Evolutionary conservation across 2,797 vertebrate genomes (phyloP).

Genomic region (Sebastes aleutianus): DNA sequence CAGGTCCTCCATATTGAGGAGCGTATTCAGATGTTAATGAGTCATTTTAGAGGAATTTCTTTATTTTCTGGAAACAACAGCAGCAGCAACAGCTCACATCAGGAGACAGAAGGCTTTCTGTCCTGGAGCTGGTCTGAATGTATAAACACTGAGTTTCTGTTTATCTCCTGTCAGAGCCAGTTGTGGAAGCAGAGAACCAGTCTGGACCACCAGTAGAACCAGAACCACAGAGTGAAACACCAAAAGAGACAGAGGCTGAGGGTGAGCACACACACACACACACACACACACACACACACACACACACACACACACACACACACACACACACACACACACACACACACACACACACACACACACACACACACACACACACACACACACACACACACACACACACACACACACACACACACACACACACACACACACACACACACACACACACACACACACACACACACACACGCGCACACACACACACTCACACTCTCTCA

Average conservation of each 20-base stretch:
- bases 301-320: neutral
- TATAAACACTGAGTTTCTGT: neutral
- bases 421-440: too few relatives aligned
- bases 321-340: neutral
- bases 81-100: neutral
- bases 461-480: too few relatives aligned
- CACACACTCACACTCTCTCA: too few relatives aligned
- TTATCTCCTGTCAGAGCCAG: neutral
- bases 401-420: too few relatives aligned
- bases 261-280: constrained; percentile 21
- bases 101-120: neutral
- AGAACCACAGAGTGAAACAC: constrained; percentile 12
- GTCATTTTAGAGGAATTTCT: too few relatives aligned
- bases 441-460: too few relatives aligned
- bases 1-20: too few relatives aligned
- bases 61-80: too few relatives aligned
- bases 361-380: too few relatives aligned
- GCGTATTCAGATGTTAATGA: too few relatives aligned
- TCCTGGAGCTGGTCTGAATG: neutral
- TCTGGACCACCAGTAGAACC: constrained; percentile 11
- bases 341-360: too few relatives aligned
- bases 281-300: neutral
- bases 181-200: neutral
- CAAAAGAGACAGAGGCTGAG: neutral
- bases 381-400: too few relatives aligned